Base-by-base conservation (phyloP, 2,797 vertebrate genomes). In the Chloroceryle amazona region DNA sequence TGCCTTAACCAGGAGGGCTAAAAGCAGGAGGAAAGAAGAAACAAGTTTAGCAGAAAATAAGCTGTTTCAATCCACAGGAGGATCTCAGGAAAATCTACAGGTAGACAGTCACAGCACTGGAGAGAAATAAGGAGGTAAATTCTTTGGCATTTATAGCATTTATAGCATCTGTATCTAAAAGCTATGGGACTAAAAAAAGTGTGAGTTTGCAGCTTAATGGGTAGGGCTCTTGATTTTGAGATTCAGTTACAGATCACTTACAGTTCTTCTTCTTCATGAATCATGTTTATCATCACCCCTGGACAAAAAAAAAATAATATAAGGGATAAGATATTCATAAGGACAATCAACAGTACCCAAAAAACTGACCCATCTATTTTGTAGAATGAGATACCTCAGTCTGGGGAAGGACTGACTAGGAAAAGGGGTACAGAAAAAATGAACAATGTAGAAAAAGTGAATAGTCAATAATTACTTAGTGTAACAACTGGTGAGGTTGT, bases 261-360 rank as follows among this genome's bases (percentile, higher is more conserved):
- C 10, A 21, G 21, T 63, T 75, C 42, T 68, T 25, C 20, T 79
- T 72, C 23, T 21, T 41, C 4, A 5, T 10, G 4, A 28, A 49
- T 49, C 57, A 52, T 14, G 9, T 84, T 86, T 73, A 46, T 73
- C 6, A 80, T 62, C 39, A 55, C 1, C 6, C 6, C 4, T 20
- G 25, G 13, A 15, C 4, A 66, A 75, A 92, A 54, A 28, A 16
- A 2, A 46, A 42, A 54, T 37, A 88, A 84, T 6, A 49, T 12
- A 49, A 7, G 4, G 29, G 10, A 19, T 31, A 54, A 54, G 10
- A 58, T 21, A 46, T 70, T 83, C 33, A 41, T 11, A 35, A 26
- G 3, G 12, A 16, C 0, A 0, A 54, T 33, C 25, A 79, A 19
- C 3, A 3, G 3, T 47, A 44, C 29, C 11, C 29, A 67, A 41